Evolutionary conservation across 1,140 invertebrate genomes (phyloP).

Genomic region (Drosophila tani): DNA sequence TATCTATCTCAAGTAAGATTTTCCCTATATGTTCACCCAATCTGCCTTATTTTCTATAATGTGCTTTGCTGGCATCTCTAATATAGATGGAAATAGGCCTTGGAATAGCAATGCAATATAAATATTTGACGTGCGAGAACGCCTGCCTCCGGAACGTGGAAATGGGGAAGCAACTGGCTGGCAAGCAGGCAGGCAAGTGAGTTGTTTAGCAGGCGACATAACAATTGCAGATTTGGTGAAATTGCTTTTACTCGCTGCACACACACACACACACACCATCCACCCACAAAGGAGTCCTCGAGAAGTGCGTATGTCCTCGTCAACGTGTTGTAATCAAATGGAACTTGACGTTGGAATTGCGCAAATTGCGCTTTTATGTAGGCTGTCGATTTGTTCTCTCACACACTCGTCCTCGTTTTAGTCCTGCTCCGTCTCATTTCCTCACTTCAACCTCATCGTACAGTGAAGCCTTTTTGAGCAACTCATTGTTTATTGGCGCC

Average conservation of each 20-base stretch:
- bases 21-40: background rate
- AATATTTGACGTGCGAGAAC: slow-evolving; percentile 81
- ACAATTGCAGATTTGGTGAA: slow-evolving; percentile 83
- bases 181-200: slow-evolving; percentile 51
- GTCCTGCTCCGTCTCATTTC: slow-evolving; percentile 3
- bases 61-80: slow-evolving; percentile 6
- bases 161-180: slow-evolving; percentile 26
- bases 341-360: slow-evolving; percentile 77
- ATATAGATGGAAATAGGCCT: slow-evolving; percentile 3
- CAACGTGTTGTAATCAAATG: slow-evolving; percentile 82
- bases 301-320: slow-evolving; percentile 58
- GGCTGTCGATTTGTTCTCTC: slow-evolving; percentile 65
- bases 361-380: slow-evolving; percentile 82
- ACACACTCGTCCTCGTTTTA: background rate
- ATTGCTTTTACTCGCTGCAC: slow-evolving; percentile 70
- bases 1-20: background rate
- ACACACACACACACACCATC: slow-evolving; percentile 14
- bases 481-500: slow-evolving; percentile 7
- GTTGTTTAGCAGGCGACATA: slow-evolving; percentile 81
- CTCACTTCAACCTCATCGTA: background rate
- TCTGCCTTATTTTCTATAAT: background rate
- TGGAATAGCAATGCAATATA: slow-evolving; percentile 68
- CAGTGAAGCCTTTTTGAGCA: slow-evolving; percentile 17
- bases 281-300: slow-evolving; percentile 22
- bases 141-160: slow-evolving; percentile 63